Percentiles rank a stretch among this genome's conserved stretches.
phyloP scores from a whole-genome alignment of 1,140 invertebrate genomes.

The Zaprionus davidi region DNA sequence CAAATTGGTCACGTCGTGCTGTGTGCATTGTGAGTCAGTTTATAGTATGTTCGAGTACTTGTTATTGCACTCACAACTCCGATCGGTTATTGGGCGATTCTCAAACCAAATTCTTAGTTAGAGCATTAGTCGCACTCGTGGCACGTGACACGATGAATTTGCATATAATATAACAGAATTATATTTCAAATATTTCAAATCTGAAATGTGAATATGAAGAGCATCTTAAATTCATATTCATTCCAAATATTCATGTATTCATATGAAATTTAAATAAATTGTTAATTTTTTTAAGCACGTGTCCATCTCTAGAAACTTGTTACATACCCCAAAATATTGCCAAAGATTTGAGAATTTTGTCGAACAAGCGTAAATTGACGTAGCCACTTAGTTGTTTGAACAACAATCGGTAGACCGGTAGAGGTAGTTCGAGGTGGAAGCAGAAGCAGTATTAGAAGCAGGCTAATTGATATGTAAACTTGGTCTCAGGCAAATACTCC shows the following conservation, averaged over 20 bases:
- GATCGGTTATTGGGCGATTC: constrained; percentile 1
- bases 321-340: not conserved
- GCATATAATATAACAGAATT: too few relatives aligned
- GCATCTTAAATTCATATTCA: not conserved
- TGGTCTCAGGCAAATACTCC: constrained; percentile 26
- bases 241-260: not conserved
- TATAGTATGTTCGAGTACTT: constrained; percentile 4
- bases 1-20: constrained; percentile 34
- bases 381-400: constrained; percentile 15
- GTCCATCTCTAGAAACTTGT: not conserved
- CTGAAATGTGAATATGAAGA: too few relatives aligned
- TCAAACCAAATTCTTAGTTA: not conserved
- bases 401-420: not conserved
- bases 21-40: constrained; percentile 28
- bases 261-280: not conserved
- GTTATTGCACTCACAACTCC: constrained; percentile 10
- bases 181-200: too few relatives aligned
- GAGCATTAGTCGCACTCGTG: not conserved
- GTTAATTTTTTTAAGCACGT: not conserved
- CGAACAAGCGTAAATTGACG: constrained; percentile 15
- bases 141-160: not conserved
- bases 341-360: constrained; percentile 10
- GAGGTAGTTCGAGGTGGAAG: not conserved
- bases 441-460: not conserved
- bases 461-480: constrained; percentile 74